Evolutionary conservation across 2,797 vertebrate species (phyloP).

Genomic region (Sus cebifrons): DNA sequence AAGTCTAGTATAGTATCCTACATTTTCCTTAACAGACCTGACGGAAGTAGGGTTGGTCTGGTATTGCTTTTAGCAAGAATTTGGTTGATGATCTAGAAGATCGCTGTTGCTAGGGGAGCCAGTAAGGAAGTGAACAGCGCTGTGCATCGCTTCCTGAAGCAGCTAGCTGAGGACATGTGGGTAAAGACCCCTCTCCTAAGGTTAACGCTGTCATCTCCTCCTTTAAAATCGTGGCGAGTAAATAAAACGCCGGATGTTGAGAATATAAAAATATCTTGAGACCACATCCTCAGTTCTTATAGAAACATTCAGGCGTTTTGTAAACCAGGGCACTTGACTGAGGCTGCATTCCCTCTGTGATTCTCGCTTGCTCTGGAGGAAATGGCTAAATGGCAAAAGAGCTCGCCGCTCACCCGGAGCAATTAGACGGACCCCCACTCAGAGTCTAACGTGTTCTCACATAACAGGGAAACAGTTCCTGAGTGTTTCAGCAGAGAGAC

Average conservation of each 20-base stretch:
- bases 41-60: background rate
- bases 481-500: constrained; percentile 13
- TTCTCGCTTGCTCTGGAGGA: constrained; percentile 5
- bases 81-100: constrained; percentile 20
- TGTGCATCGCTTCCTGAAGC: background rate
- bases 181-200: background rate
- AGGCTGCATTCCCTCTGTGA: background rate
- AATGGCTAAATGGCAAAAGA: background rate
- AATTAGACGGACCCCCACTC: background rate
- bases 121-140: background rate
- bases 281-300: background rate
- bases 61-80: constrained; percentile 34
- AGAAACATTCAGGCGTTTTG: constrained; percentile 35
- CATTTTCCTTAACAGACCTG: constrained; percentile 63
- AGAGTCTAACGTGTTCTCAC: background rate
- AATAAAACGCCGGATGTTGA: background rate
- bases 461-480: background rate
- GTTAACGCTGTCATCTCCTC: background rate
- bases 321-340: background rate
- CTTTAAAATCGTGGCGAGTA: background rate
- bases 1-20: constrained; percentile 63
- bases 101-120: background rate
- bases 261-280: background rate
- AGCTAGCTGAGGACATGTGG: background rate
- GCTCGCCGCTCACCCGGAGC: background rate